phyloP scores from a whole-genome alignment of 2,797 vertebrate species.

The Oreortyx pictus region DNA sequence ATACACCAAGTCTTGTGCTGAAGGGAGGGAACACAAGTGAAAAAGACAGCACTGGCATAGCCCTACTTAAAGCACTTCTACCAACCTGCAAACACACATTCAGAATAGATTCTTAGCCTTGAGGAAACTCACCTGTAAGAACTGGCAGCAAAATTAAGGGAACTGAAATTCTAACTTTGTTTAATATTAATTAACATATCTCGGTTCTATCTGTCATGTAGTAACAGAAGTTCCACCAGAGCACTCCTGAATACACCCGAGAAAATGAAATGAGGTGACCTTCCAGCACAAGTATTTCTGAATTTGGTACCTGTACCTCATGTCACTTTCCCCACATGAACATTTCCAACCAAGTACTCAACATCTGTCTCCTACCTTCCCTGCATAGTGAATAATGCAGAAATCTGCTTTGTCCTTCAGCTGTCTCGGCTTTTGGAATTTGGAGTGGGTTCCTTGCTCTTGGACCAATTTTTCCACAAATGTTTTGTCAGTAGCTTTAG shows the following conservation, averaged over 20 bases:
- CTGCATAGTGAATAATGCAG: conserved; percentile 96
- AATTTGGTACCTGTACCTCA: too few species aligned
- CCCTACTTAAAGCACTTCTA: background rate
- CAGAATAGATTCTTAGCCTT: background rate
- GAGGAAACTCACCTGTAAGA: background rate
- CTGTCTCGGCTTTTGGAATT: conserved; percentile 96
- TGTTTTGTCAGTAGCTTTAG: conserved; percentile 97
- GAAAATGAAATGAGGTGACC: background rate
- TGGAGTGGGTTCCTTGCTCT: conserved; percentile 96
- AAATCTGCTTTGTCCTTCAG: conserved; percentile 98
- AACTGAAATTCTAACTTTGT: background rate
- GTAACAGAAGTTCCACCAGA: background rate
- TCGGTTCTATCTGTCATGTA: background rate
- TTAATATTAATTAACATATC: background rate
- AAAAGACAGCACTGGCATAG: background rate
- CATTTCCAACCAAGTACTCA: background rate
- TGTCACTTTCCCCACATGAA: background rate
- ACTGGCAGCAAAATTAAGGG: background rate
- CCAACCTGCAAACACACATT: background rate
- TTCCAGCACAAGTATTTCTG: background rate
- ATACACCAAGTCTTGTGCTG: background rate
- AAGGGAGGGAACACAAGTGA: background rate
- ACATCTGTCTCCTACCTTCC: conserved; percentile 85
- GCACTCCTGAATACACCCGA: background rate
- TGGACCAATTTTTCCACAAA: conserved; percentile 97